Conservation (phyloP, 2,113 vertebrate genomes). For the Cyprinodon variegatus region DNA sequence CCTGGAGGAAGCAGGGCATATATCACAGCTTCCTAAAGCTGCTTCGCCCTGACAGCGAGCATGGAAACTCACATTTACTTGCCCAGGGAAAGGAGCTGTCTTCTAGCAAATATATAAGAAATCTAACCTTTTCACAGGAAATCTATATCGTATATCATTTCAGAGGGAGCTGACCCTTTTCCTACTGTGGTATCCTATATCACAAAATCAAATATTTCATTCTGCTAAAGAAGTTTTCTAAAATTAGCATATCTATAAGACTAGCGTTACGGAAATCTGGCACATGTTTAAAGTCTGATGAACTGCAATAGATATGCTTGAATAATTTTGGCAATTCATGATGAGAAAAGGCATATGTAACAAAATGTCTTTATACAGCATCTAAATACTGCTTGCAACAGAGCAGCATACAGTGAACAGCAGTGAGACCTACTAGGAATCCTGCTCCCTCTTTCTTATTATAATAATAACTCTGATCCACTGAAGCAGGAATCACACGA, state of each 20-base stretch:
- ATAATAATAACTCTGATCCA: constrained; percentile 13
- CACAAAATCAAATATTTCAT: constrained; percentile 40
- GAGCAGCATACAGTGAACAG: constrained; percentile 32
- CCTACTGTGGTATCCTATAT: constrained; percentile 30
- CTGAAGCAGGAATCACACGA: constrained; percentile 19
- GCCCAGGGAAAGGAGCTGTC: constrained; percentile 48
- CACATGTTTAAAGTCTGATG: constrained; percentile 43
- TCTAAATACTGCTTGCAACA: constrained; percentile 34
- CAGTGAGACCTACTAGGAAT: constrained; percentile 4
- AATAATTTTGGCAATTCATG: constrained; percentile 70
- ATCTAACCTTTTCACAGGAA: constrained; percentile 55
- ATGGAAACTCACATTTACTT: constrained; percentile 58
- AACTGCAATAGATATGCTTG: constrained; percentile 57
- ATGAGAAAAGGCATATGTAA: constrained; percentile 60
- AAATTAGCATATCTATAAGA: constrained; percentile 33
- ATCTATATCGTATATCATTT: constrained; percentile 47
- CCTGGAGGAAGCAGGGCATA: constrained; percentile 61
- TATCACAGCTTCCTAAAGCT: constrained; percentile 69
- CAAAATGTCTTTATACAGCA: constrained; percentile 17
- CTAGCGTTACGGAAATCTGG: constrained; percentile 37
- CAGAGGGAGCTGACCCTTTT: constrained; percentile 28
- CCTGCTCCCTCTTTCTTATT: neutral
- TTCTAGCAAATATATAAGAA: constrained; percentile 60
- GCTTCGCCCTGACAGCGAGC: constrained; percentile 49
- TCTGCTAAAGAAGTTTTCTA: constrained; percentile 34